Percentiles rank a stretch among this genome's conserved stretches.
Evolutionary conservation across 2,888 invertebrate species (phyloP).

Genomic region (Epistrophe eligans): DNA sequence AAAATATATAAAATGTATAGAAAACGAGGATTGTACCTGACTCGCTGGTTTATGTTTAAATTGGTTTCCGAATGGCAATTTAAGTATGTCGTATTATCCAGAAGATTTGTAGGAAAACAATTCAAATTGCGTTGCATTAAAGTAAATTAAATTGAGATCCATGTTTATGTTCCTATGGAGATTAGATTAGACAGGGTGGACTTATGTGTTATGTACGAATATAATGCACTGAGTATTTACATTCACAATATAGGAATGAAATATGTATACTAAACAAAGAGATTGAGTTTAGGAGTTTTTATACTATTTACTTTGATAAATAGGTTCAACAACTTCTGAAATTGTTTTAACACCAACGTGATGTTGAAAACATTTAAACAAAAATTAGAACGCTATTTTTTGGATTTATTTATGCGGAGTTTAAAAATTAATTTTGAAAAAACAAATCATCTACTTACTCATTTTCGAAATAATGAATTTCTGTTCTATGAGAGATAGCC

Average conservation of each 20-base stretch:
- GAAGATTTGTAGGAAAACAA: conserved; percentile 41
- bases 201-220: background rate
- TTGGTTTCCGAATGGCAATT: conserved; percentile 45
- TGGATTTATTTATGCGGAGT: too few relatives aligned
- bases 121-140: conserved; percentile 50
- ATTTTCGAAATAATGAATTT: too few relatives aligned
- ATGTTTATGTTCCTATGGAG: conserved; percentile 31
- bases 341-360: too few relatives aligned
- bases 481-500: too few relatives aligned
- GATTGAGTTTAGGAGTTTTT: background rate
- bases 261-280: background rate
- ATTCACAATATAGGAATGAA: background rate
- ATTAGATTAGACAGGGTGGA: conserved; percentile 7
- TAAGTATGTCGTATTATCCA: conserved; percentile 43
- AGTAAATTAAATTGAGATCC: conserved; percentile 47
- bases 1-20: conserved; percentile 4
- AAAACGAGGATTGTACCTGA: conserved; percentile 42
- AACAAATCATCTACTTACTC: too few relatives aligned
- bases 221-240: background rate
- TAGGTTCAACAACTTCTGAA: too few relatives aligned
- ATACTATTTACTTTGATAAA: background rate
- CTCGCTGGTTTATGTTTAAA: conserved; percentile 46
- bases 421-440: too few relatives aligned
- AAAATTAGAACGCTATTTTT: too few relatives aligned
- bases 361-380: too few relatives aligned